Percentiles rank a stretch among this genome's conserved stretches.
phyloP scores from a whole-genome alignment of 1,140 invertebrate species.

The Gryon sp. region DNA sequence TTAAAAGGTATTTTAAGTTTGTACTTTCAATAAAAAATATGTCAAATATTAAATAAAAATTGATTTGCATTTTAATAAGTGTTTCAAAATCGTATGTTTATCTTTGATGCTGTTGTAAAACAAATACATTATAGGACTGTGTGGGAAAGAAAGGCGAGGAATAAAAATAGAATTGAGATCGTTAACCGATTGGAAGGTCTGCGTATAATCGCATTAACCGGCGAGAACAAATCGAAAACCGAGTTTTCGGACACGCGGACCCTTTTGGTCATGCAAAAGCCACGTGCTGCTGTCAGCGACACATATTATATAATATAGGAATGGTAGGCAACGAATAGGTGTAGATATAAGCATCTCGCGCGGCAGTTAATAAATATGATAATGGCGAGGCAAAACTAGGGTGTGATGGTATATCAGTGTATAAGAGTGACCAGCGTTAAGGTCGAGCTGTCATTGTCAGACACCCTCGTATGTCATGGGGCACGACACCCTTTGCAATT shows the following conservation, averaged over 20 bases:
- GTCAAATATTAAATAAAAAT: too few species aligned
- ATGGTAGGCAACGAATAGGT: constrained; percentile 74
- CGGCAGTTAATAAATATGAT: constrained; percentile 80
- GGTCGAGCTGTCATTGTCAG: constrained; percentile 75
- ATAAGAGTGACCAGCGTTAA: constrained; percentile 77
- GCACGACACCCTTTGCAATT: constrained; percentile 61
- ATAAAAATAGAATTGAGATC: constrained; percentile 16
- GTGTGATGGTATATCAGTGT: constrained; percentile 73
- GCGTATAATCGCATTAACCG: constrained; percentile 63
- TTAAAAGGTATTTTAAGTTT: neutral
- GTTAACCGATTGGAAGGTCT: constrained; percentile 28
- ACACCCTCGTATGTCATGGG: constrained; percentile 76
- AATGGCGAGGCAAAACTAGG: constrained; percentile 70
- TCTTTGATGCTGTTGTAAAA: too few species aligned
- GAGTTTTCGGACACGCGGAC: constrained; percentile 47
- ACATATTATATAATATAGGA: constrained; percentile 79
- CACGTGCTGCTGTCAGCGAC: constrained; percentile 79
- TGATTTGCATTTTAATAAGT: too few species aligned
- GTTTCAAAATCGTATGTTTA: too few species aligned
- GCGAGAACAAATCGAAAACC: constrained; percentile 57
- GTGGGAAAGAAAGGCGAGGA: constrained; percentile 26
- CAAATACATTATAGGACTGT: neutral
- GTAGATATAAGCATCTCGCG: constrained; percentile 74
- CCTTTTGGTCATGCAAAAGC: constrained; percentile 30
- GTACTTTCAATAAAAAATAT: too few species aligned